phyloP scores from a whole-genome alignment of 2,888 invertebrate genomes.

The Megalurothrips usitatus region DNA sequence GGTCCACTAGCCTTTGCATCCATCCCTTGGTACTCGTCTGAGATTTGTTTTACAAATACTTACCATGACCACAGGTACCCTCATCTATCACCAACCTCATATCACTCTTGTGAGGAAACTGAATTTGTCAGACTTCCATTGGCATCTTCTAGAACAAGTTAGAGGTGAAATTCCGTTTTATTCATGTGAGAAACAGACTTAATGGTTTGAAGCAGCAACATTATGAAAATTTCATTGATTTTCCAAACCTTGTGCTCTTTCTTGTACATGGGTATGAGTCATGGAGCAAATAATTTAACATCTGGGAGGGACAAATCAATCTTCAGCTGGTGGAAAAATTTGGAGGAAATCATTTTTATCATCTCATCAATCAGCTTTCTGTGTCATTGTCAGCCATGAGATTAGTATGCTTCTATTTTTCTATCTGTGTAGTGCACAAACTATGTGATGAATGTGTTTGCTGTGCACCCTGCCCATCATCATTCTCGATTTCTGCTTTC shows the following conservation, averaged over 20 bases:
- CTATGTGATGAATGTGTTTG: constrained; percentile 22
- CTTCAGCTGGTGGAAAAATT: background rate
- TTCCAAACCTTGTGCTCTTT: background rate
- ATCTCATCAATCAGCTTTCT: background rate
- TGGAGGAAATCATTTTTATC: background rate
- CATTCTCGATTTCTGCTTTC: constrained; percentile 17
- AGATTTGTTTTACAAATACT: too few species aligned
- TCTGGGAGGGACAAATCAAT: constrained; percentile 2
- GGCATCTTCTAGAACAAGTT: background rate
- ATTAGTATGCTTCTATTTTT: constrained; percentile 27
- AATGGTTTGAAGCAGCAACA: background rate
- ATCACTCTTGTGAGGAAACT: constrained; percentile 24
- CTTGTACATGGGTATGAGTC: background rate
- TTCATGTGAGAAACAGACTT: background rate
- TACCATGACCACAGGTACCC: background rate
- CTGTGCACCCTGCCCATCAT: background rate
- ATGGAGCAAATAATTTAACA: background rate
- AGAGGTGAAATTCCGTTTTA: background rate
- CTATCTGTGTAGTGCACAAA: background rate
- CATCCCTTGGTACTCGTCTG: too few species aligned
- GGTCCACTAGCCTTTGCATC: too few species aligned
- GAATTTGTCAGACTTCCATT: background rate
- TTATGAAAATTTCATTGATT: background rate
- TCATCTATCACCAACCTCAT: constrained; percentile 2
- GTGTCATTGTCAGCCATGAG: background rate